These are phyloP conservation scores for Phrynocephalus versicolor DNA, from an alignment of 2,113 vertebrate genomes.

Conservation along the genomic window DNA sequence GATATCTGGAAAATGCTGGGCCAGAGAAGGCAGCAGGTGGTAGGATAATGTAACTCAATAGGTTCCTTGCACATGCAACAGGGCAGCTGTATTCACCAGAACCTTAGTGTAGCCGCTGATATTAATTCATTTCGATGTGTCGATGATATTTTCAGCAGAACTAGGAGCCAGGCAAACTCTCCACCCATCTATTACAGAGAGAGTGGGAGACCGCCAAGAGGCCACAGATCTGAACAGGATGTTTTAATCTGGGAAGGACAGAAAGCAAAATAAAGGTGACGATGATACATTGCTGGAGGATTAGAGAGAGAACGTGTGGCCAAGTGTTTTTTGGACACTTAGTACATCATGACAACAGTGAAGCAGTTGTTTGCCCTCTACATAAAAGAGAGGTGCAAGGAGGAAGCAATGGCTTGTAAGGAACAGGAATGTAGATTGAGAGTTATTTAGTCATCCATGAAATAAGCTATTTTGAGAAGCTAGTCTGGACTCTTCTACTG, in stretches of 20 bases:
- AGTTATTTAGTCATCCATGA: background rate
- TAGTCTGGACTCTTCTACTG: background rate
- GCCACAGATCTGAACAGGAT: slow-evolving; percentile 14
- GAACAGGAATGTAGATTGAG: background rate
- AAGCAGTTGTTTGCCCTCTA: background rate
- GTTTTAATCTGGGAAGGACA: background rate
- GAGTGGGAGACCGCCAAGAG: background rate
- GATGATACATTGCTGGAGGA: background rate
- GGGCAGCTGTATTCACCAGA: no score
- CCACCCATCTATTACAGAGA: no score
- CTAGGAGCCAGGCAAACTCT: background rate
- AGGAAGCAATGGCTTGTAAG: background rate
- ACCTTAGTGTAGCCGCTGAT: no score
- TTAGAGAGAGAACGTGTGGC: background rate
- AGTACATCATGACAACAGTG: background rate
- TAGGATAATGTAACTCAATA: no score
- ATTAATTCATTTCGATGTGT: background rate
- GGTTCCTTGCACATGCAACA: no score
- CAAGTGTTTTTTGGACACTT: background rate
- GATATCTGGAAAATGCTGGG: no score
- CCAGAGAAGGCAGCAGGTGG: no score
- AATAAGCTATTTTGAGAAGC: background rate
- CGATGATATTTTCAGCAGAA: background rate
- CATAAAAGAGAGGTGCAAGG: background rate
- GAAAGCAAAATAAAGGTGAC: background rate